Base-by-base conservation (phyloP, 2,797 vertebrate genomes). In the Thripadectes ignobilis region DNA sequence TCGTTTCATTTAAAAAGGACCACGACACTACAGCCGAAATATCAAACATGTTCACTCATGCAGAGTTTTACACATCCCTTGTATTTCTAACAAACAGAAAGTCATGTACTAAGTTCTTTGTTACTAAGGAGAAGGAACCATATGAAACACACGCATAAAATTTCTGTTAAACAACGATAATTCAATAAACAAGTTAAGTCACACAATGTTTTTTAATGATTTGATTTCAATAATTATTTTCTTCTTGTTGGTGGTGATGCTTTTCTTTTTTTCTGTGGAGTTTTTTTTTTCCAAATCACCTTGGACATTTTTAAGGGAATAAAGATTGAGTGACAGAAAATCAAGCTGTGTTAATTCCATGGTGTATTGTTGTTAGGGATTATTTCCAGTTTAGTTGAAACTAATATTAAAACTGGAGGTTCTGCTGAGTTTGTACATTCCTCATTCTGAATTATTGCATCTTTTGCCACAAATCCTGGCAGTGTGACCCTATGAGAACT, bases 361-460 rank as follows among this genome's bases (percentile, higher is more conserved):
- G 2, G 19, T 61, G 16, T 57, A 86, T 74, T 96, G 77, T 57
- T 89, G 54, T 32, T 84, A 41, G 59, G 87, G 89, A 92, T 95
- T 97, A 90, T 91, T 95, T 92, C 89, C 67, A 59, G 19, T 76
- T 52, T 88, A 49, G 20, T 58, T 90, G 85, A 86, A 95, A 88
- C 57, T 61, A 84, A 55, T 89, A 89, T 95, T 94, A 93, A 96
- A 88, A 36, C 49, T 90, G 54, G 23, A 84, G 92, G 41, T 92
- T 92, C 41, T 92, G 86, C 92, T 96, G 93, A 86, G 76, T 24
- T 81, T 91, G 93, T 88, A 54, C 81, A 94, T 96, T 96, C 95
- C 81, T 89, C 65, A 7, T 46, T 75, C 36, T 81, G 51, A 85
- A 74, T 69, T 81, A 51, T 2, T 72, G 32, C 41, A 58, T 62